phyloP scores from a whole-genome alignment of 1,140 invertebrate species.

The Drosophila kikkawai region DNA sequence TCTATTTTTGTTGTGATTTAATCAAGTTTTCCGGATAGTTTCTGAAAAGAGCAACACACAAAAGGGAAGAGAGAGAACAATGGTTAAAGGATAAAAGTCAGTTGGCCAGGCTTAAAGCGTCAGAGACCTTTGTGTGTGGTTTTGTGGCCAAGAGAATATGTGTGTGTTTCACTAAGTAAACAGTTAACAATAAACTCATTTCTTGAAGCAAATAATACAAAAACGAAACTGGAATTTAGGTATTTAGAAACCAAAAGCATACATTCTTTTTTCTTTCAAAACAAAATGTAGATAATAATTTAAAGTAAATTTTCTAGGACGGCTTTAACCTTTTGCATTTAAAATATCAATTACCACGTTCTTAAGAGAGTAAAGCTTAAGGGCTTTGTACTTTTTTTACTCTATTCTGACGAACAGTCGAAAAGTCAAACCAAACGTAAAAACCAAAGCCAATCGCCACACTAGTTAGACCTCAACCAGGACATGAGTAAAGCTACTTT shows the following conservation, averaged over 20 bases:
- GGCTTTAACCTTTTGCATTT: no score
- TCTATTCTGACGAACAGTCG: neutral
- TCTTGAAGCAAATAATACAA: neutral
- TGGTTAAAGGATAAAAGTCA: constrained; percentile 47
- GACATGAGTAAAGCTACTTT: constrained; percentile 57
- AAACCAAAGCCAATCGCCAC: constrained; percentile 7
- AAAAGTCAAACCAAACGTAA: constrained; percentile 15
- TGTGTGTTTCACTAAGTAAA: constrained; percentile 12
- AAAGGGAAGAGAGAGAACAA: constrained; percentile 30
- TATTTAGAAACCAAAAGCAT: no score
- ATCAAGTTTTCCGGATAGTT: constrained; percentile 15
- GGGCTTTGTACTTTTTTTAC: neutral
- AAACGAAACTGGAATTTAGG: neutral
- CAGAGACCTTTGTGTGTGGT: constrained; percentile 64
- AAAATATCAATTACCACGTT: constrained; percentile 14
- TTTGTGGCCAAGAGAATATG: constrained; percentile 28
- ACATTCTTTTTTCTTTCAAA: no score
- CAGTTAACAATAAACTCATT: neutral
- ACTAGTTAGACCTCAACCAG: constrained; percentile 14
- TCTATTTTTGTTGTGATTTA: constrained; percentile 21
- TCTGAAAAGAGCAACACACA: constrained; percentile 40
- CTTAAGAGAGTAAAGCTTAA: neutral
- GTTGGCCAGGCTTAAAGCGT: constrained; percentile 43
- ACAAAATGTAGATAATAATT: no score
- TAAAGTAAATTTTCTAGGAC: no score